These are phyloP conservation scores for Rapana venosa DNA, from an alignment of 2,888 invertebrate species.

Conservation along the genomic window DNA sequence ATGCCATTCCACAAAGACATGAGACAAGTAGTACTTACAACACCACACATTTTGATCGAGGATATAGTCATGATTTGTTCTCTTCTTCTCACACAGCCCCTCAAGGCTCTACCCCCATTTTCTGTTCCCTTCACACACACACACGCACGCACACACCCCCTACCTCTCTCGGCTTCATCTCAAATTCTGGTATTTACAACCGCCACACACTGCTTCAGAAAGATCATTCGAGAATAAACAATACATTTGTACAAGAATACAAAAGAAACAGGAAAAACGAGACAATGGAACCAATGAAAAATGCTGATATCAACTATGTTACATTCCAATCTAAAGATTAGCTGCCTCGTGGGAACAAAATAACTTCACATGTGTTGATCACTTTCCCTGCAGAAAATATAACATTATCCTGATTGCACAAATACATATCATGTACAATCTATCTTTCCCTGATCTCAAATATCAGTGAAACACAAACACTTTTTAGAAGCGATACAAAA, in stretches of 20 bases:
- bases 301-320: neutral
- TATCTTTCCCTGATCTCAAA: constrained; percentile 16
- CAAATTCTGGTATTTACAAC: neutral
- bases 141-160: neutral
- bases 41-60: neutral
- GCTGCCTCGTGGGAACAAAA: constrained; percentile 11
- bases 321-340: neutral
- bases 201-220: neutral
- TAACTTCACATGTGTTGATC: neutral
- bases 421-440: neutral
- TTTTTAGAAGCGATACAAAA: neutral
- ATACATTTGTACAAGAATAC: neutral
- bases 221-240: neutral
- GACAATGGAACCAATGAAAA: neutral
- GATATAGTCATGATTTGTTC: neutral
- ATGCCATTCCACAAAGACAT: neutral
- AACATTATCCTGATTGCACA: neutral
- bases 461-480: neutral
- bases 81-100: neutral
- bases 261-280: too few species aligned
- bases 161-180: too few species aligned
- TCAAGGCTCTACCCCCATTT: neutral
- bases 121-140: neutral
- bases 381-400: constrained; percentile 1
- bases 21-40: neutral